These are phyloP conservation scores for Hesperophylax magnus DNA, from an alignment of 1,140 invertebrate genomes.

Conservation along the genomic window DNA sequence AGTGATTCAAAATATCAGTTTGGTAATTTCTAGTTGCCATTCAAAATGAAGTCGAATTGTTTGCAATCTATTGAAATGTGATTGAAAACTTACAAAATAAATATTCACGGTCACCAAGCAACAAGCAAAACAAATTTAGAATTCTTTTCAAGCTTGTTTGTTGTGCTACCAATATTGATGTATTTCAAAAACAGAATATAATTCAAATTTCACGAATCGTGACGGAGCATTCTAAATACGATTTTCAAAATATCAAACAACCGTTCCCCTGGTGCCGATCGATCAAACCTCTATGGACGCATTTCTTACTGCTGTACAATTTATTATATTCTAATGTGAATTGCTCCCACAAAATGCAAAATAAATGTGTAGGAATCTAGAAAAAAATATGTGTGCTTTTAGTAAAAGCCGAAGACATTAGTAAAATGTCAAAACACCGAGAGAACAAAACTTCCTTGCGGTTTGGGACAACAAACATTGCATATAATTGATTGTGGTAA, in stretches of 20 bases:
- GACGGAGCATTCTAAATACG: conserved; percentile 21
- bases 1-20: no score
- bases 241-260: conserved; percentile 14
- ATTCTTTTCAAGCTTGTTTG: neutral
- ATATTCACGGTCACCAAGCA: neutral
- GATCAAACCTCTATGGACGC: conserved; percentile 24
- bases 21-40: neutral
- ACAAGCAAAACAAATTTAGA: conserved; percentile 9
- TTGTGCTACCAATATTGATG: conserved; percentile 2
- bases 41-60: neutral
- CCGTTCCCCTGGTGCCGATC: conserved; percentile 35
- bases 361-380: neutral
- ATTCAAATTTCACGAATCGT: conserved; percentile 32
- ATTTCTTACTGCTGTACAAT: neutral
- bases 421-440: conserved; percentile 55
- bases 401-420: conserved; percentile 49
- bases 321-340: neutral
- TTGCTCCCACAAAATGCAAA: conserved; percentile 15
- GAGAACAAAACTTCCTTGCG: conserved; percentile 42
- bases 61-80: neutral
- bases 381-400: neutral
- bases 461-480: conserved; percentile 42
- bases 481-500: conserved; percentile 53
- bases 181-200: conserved; percentile 4
- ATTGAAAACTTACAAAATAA: neutral